Conservation (phyloP, 2,888 invertebrate genomes). For the Thysanoteuthis rhombus region DNA sequence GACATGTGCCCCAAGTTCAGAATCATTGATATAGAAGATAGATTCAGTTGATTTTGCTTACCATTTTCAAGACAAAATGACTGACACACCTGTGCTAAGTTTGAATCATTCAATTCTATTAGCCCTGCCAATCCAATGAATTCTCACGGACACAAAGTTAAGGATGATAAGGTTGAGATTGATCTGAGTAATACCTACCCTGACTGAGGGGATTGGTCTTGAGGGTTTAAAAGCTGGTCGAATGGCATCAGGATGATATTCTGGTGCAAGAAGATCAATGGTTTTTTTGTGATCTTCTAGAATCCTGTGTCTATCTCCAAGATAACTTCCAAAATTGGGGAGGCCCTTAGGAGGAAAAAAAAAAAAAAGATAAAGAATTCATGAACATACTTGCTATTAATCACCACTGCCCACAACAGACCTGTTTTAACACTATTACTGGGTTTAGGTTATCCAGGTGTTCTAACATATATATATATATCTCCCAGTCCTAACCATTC, state of each 20-base stretch:
- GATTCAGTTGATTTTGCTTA: too few species aligned
- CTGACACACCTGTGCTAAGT: too few species aligned
- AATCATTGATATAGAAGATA: too few species aligned
- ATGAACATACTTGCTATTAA: too few species aligned
- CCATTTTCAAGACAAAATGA: too few species aligned
- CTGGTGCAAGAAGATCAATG: slow-evolving; percentile 63
- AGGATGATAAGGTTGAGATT: background rate
- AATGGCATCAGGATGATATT: slow-evolving; percentile 42
- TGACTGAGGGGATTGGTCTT: slow-evolving; percentile 58
- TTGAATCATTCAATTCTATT: background rate
- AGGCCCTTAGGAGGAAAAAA: slow-evolving; percentile 73
- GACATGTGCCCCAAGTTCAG: too few species aligned
- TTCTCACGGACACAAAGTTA: background rate
- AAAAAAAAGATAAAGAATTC: too few species aligned
- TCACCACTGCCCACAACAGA: too few species aligned
- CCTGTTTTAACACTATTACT: too few species aligned
- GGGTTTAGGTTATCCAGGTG: too few species aligned
- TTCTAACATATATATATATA: too few species aligned
- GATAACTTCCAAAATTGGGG: slow-evolving; percentile 90
- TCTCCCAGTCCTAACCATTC: too few species aligned
- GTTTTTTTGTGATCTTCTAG: slow-evolving; percentile 70
- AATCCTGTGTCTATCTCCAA: slow-evolving; percentile 77
- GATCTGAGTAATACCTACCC: slow-evolving; percentile 50
- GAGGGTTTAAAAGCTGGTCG: slow-evolving; percentile 57
- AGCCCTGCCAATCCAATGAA: background rate